These are phyloP conservation scores for Bombus difficillimus DNA, from an alignment of 1,140 invertebrate species.

Conservation along the genomic window DNA sequence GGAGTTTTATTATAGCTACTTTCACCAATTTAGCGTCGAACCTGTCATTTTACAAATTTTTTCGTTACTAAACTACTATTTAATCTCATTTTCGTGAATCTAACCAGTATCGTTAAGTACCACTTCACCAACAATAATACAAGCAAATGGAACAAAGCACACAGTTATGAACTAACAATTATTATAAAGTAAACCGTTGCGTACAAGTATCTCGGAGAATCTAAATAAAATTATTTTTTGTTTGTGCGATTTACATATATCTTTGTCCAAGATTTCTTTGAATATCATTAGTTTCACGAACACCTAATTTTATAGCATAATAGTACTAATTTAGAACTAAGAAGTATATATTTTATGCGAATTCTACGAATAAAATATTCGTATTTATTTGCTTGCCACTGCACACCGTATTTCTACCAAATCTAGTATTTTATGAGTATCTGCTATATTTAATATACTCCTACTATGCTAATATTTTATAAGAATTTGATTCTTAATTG, in stretches of 20 bases:
- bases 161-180: neutral
- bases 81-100: conserved; percentile 1
- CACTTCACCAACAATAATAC: neutral
- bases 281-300: too few relatives aligned
- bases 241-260: too few relatives aligned
- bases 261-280: too few relatives aligned
- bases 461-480: too few relatives aligned
- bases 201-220: too few relatives aligned
- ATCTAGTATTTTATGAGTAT: neutral
- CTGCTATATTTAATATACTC: too few relatives aligned
- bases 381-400: neutral
- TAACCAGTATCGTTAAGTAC: neutral
- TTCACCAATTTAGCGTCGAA: conserved; percentile 56
- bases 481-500: too few relatives aligned
- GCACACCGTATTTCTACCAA: neutral
- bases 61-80: neutral
- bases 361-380: too few relatives aligned
- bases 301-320: too few relatives aligned
- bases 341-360: too few relatives aligned
- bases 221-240: too few relatives aligned
- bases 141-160: neutral
- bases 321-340: too few relatives aligned
- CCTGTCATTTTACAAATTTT: conserved; percentile 24
- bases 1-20: conserved; percentile 48
- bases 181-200: neutral